Percentiles rank a stretch among this genome's conserved stretches.
These are phyloP conservation scores for Psylliodes chrysocephalus DNA, from an alignment of 2,888 invertebrate genomes.

Conservation along the genomic window DNA sequence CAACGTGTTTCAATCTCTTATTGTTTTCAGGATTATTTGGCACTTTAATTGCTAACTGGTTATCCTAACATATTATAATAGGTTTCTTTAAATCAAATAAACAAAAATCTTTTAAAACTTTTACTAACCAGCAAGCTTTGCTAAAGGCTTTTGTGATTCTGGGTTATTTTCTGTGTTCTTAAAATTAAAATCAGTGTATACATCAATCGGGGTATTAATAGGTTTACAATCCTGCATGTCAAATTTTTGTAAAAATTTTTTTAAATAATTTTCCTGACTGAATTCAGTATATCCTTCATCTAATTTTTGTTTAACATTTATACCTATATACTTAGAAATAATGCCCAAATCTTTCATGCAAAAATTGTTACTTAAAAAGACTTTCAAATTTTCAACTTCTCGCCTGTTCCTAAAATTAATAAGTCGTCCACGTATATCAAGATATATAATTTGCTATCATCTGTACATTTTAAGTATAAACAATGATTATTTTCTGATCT, in stretches of 20 bases:
- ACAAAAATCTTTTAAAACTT: too few relatives aligned
- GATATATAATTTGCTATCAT: conserved; percentile 30
- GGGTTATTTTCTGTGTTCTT: conserved; percentile 23
- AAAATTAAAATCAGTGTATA: conserved; percentile 33
- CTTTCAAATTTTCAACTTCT: conserved; percentile 37
- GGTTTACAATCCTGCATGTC: conserved; percentile 30
- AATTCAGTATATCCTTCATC: conserved; percentile 14
- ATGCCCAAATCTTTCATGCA: conserved; percentile 36
- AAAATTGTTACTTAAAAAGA: conserved; percentile 14
- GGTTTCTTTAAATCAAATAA: too few relatives aligned
- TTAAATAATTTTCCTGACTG: conserved; percentile 30
- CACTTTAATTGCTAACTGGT: too few relatives aligned
- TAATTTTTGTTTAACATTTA: conserved; percentile 29
- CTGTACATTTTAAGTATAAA: conserved; percentile 34
- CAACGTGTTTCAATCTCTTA: too few relatives aligned
- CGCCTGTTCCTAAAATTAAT: conserved; percentile 28
- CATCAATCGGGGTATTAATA: conserved; percentile 30
- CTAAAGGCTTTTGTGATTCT: conserved; percentile 22
- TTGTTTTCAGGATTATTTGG: too few relatives aligned
- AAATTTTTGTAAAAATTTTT: conserved; percentile 25
- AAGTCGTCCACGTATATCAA: conserved; percentile 42
- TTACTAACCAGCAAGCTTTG: too few relatives aligned
- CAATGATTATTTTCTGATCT: conserved; percentile 44
- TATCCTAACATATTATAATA: too few relatives aligned
- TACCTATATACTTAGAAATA: conserved; percentile 33